phyloP scores from a whole-genome alignment of 1,140 invertebrate species.

The Calycopis cecrops region DNA sequence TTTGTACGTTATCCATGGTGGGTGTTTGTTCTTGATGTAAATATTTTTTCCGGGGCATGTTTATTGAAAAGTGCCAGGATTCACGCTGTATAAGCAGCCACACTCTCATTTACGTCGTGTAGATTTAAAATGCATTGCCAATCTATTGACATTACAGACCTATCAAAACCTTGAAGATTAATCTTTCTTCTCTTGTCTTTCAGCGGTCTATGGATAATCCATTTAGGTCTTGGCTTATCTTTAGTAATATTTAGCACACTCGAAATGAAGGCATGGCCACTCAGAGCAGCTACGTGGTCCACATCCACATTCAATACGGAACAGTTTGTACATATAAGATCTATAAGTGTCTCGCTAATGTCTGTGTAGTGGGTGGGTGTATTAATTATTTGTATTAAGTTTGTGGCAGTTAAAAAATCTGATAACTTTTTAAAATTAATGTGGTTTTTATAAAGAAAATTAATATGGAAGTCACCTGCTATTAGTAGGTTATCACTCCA shows the following conservation, averaged over 20 bases:
- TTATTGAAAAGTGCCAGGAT: background rate
- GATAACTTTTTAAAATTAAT: too few species aligned
- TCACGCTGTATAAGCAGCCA: background rate
- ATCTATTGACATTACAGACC: background rate
- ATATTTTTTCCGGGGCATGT: constrained; percentile 3
- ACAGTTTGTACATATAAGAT: too few species aligned
- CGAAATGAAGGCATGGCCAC: constrained; percentile 15
- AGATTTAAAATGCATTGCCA: constrained; percentile 10
- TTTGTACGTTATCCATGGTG: constrained; percentile 10
- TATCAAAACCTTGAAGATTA: background rate
- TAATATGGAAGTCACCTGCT: too few species aligned
- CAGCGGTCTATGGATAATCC: too few species aligned
- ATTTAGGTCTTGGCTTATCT: background rate
- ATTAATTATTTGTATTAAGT: too few species aligned
- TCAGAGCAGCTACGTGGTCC: background rate
- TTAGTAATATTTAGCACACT: constrained; percentile 4
- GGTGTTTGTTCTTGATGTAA: background rate
- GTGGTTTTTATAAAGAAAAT: too few species aligned
- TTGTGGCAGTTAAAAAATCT: too few species aligned
- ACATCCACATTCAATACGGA: too few species aligned
- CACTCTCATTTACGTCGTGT: constrained; percentile 1
- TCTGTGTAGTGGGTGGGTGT: too few species aligned
- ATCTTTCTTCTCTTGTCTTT: background rate
- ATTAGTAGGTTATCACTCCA: too few species aligned
- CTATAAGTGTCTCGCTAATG: too few species aligned